Percentiles rank a stretch among this genome's conserved stretches.
These are phyloP conservation scores for Heloderma charlesbogerti DNA, from an alignment of 2,113 vertebrate species.

Conservation along the genomic window DNA sequence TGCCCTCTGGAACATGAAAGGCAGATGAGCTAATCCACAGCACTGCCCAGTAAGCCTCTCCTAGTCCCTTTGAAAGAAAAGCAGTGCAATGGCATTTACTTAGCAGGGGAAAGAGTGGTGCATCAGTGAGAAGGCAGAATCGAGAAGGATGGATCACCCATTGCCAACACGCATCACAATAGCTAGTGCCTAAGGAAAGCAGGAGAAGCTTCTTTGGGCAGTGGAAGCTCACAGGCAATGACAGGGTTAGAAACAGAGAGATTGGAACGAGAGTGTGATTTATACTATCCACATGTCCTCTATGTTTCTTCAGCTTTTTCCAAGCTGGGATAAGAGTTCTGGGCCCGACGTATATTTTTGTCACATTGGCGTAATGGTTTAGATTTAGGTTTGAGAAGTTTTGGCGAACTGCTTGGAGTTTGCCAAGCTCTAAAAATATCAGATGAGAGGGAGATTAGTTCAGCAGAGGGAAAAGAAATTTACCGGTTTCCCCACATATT, in stretches of 20 bases:
- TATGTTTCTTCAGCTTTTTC: neutral
- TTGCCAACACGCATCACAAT: neutral
- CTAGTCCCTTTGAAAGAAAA: conserved; percentile 23
- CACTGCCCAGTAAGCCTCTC: neutral
- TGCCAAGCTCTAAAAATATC: conserved; percentile 1
- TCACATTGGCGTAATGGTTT: conserved; percentile 4
- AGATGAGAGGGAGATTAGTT: neutral
- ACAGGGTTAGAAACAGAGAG: neutral
- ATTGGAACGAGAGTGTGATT: neutral
- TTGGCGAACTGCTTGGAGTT: conserved; percentile 12
- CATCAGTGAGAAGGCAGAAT: conserved; percentile 12
- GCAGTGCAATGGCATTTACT: conserved; percentile 3
- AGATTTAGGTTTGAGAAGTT: neutral
- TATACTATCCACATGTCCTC: neutral
- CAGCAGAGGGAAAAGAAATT: neutral
- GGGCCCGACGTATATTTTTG: neutral
- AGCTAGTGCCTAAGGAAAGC: conserved; percentile 4
- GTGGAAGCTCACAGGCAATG: neutral
- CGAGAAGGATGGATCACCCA: conserved; percentile 12
- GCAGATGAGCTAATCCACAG: neutral
- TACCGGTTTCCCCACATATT: neutral
- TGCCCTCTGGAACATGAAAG: conserved; percentile 16
- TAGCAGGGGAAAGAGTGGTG: conserved; percentile 18
- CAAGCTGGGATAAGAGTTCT: neutral
- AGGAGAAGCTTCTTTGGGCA: neutral